Evolutionary conservation across 2,888 invertebrate species (phyloP), one percentile per base, ranked within the genome.

Genomic region (Sminthurinus aureus): DNA sequence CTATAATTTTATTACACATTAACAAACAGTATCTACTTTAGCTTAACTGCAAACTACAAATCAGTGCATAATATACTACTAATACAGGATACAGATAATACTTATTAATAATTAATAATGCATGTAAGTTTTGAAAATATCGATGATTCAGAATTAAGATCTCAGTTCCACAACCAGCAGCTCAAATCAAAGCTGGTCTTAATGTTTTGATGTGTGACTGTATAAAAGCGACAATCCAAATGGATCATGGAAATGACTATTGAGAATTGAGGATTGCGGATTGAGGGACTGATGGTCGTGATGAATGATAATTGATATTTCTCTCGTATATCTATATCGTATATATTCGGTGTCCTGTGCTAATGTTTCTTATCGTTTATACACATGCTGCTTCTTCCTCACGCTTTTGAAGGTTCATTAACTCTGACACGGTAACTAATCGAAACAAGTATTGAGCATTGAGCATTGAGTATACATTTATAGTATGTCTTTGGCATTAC

Each of bases 321-420:
- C 1, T 75, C 50, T 75, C 58, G 0, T 15, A 58, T 2, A n/a
- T n/a, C n/a, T n/a, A n/a, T n/a, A n/a, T n/a, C n/a, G n/a, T n/a
- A n/a, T n/a, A n/a, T n/a, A n/a, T n/a, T n/a, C n/a, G n/a, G n/a
- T n/a, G 18, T 58, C 9, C 58, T 58, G 13, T 8, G 76, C 52
- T 75, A 75, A 51, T 50, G 75, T 75, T 75, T 52, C 75, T 75
- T 75, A 75, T 75, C 75, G 51, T 75, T 75, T n/a, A 38, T 73
- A 15, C 71, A 11, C 12, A 0, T 22, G 20, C 26, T 73, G 24
- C 38, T 58, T n/a, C 51, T 76, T n/a, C 58, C 58, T 58, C 15
- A n/a, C 26, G n/a, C 26, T 20, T 76, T 73, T 76, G 76, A 76
- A 76, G 76, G 76, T 76, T 76, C 76, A 76, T 76, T 76, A 76